phyloP scores from a whole-genome alignment of 2,888 invertebrate genomes.

The Caenorhabditis becei region DNA sequence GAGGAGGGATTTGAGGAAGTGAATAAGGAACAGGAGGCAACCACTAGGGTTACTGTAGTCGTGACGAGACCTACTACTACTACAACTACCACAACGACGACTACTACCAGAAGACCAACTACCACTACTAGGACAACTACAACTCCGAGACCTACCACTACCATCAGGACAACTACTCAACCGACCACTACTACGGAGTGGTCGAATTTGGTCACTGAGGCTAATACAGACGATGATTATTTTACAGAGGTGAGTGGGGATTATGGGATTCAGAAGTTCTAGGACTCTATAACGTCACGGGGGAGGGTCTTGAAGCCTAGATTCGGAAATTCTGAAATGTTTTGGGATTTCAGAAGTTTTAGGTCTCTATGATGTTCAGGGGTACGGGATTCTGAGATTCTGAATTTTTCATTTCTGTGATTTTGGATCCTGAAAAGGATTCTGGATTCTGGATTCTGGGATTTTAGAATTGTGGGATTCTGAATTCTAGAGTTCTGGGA shows the following conservation, averaged over 20 bases:
- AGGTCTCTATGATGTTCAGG: too few relatives aligned
- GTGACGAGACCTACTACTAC: conserved; percentile 35
- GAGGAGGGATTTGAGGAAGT: conserved; percentile 65
- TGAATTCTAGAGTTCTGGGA: too few relatives aligned
- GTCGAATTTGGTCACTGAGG: conserved; percentile 22
- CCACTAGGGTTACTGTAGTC: conserved; percentile 29
- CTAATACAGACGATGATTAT: conserved; percentile 32
- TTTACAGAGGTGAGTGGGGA: conserved; percentile 16
- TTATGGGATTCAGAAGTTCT: too few relatives aligned
- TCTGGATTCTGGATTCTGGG: too few relatives aligned
- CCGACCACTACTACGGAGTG: conserved; percentile 18
- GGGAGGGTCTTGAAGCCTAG: too few relatives aligned
- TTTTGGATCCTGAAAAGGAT: too few relatives aligned
- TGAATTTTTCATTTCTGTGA: too few relatives aligned
- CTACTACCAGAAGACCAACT: conserved; percentile 34
- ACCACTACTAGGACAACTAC: conserved; percentile 11
- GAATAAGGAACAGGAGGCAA: conserved; percentile 19
- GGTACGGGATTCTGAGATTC: too few relatives aligned
- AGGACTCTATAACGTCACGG: too few relatives aligned
- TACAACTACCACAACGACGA: conserved; percentile 25
- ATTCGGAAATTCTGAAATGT: too few relatives aligned
- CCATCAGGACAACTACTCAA: conserved; percentile 1
- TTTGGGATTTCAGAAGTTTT: too few relatives aligned
- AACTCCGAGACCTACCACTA: background rate
- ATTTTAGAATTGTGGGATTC: too few relatives aligned